A percentile compares a stretch with the other conserved stretches of the same genome.
Evolutionary conservation across 2,888 invertebrate species (phyloP).

Genomic region (Antheraea yamamai): DNA sequence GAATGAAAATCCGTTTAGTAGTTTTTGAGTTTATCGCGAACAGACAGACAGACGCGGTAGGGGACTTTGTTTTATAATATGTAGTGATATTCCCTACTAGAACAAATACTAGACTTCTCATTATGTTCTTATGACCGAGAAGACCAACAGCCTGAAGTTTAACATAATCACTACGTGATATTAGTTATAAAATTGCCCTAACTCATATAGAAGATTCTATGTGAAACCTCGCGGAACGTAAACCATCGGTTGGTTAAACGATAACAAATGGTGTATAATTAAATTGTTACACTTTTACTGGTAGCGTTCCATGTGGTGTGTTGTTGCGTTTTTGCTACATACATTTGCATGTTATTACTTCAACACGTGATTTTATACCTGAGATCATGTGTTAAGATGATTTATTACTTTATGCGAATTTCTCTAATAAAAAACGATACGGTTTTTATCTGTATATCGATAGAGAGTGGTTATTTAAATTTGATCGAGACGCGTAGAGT

Average conservation of each 20-base stretch:
- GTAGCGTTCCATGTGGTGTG: constrained; percentile 33
- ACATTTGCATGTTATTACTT: constrained; percentile 58
- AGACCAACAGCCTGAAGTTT: not conserved
- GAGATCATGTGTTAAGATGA: constrained; percentile 6
- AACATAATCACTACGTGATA: constrained; percentile 2
- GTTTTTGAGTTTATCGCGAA: no score
- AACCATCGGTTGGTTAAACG: constrained; percentile 41
- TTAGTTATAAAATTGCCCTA: not conserved
- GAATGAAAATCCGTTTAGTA: no score
- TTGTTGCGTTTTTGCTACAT: constrained; percentile 39
- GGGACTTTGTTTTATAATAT: no score
- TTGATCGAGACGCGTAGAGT: not conserved
- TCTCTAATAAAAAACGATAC: not conserved
- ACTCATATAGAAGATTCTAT: constrained; percentile 35
- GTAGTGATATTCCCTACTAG: no score
- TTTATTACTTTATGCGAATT: not conserved
- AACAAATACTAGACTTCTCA: not conserved
- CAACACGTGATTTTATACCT: not conserved
- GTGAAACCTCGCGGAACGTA: constrained; percentile 47
- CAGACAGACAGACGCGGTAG: no score
- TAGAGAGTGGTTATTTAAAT: not conserved
- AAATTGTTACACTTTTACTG: constrained; percentile 70
- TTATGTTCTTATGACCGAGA: not conserved
- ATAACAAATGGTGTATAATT: constrained; percentile 54
- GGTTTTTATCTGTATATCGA: not conserved